Conservation (phyloP, 1,140 invertebrate genomes). For the Saccostrea cuccullata region DNA sequence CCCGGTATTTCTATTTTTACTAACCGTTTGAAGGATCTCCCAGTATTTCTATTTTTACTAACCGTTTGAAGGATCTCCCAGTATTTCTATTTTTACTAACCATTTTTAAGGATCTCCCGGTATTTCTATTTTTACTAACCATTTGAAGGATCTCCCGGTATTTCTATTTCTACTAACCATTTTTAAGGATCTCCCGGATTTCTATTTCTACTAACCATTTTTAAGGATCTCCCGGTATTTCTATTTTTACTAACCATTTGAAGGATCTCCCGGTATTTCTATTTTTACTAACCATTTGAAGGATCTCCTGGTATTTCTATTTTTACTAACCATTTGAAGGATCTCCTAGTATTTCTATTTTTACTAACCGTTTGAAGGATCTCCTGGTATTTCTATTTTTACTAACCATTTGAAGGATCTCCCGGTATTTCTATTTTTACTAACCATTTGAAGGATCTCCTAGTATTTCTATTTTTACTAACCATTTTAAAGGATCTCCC, state of each 20-base stretch:
- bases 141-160: too few species aligned
- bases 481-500: too few species aligned
- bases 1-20: not conserved
- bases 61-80: conserved; percentile 77
- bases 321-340: not conserved
- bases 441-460: not conserved
- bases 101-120: too few species aligned
- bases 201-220: too few species aligned
- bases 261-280: not conserved
- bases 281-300: not conserved
- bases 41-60: conserved; percentile 27
- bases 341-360: not conserved
- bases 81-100: conserved; percentile 75
- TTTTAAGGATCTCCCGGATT: too few species aligned
- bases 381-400: not conserved
- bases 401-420: too few species aligned
- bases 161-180: too few species aligned
- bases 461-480: too few species aligned
- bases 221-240: too few species aligned
- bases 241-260: not conserved
- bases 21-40: too few species aligned
- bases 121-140: too few species aligned
- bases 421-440: too few species aligned
- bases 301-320: not conserved
- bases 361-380: not conserved